A percentile compares a stretch with the other conserved stretches of the same genome.
Evolutionary conservation across 2,888 invertebrate species (phyloP).

Genomic region (Philhelius pedissequus): DNA sequence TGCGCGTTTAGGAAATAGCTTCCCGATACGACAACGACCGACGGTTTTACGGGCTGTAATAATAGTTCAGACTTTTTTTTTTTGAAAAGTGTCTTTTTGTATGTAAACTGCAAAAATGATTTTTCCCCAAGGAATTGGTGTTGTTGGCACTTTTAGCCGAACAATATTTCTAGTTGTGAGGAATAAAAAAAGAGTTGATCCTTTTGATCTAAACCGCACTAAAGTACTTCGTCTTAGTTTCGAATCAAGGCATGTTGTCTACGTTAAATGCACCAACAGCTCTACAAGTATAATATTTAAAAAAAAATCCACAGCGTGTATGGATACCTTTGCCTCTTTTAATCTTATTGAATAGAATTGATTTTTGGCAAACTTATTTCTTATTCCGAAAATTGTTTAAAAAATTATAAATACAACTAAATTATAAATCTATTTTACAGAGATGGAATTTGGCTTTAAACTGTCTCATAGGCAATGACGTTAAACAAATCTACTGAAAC

Average conservation of each 20-base stretch:
- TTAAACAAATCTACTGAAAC: too few relatives aligned
- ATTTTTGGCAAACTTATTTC: too few relatives aligned
- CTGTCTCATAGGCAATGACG: too few relatives aligned
- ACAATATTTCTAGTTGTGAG: neutral
- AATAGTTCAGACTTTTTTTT: neutral
- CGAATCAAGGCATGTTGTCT: neutral
- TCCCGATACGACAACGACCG: neutral
- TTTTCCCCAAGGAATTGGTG: constrained; percentile 43
- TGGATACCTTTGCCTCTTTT: too few relatives aligned
- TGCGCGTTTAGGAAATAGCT: neutral
- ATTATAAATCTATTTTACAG: too few relatives aligned
- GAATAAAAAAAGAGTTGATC: neutral
- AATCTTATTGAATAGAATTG: too few relatives aligned
- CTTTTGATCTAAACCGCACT: neutral
- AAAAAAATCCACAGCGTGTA: too few relatives aligned
- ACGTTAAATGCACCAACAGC: neutral
- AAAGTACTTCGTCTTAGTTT: neutral
- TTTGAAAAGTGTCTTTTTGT: neutral
- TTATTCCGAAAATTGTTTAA: too few relatives aligned
- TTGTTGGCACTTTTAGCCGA: neutral
- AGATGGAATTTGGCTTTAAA: too few relatives aligned
- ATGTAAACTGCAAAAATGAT: constrained; percentile 32
- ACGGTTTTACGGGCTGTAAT: neutral
- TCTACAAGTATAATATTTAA: too few relatives aligned
- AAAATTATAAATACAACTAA: too few relatives aligned